Conservation (phyloP, 2,888 invertebrate species). For the Drosophila neutralis region DNA sequence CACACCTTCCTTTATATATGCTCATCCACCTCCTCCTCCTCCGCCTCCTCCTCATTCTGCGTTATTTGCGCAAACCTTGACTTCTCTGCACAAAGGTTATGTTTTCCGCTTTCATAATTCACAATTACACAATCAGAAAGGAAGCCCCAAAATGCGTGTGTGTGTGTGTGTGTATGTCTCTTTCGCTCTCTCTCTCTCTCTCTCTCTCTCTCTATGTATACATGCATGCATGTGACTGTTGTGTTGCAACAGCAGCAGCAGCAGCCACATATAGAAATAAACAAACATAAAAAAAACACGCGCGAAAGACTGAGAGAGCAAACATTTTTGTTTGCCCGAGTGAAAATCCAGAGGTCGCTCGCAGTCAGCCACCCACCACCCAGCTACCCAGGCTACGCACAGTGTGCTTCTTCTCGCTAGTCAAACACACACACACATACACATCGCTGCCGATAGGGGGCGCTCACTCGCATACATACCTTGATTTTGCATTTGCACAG, state of each 20-base stretch:
- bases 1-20: not conserved
- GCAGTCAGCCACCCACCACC: not conserved
- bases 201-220: not conserved
- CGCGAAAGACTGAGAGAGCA: constrained; percentile 30
- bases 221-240: not conserved
- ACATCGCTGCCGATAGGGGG: constrained; percentile 11
- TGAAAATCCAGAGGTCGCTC: constrained; percentile 24
- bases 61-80: constrained; percentile 43
- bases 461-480: constrained; percentile 42
- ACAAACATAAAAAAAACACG: constrained; percentile 29
- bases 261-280: constrained; percentile 27
- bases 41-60: not conserved
- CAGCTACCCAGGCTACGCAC: constrained; percentile 9
- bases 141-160: constrained; percentile 42
- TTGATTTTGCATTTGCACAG: constrained; percentile 68
- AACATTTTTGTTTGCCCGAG: constrained; percentile 28
- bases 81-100: constrained; percentile 49
- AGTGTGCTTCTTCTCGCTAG: constrained; percentile 15
- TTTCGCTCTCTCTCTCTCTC: not conserved
- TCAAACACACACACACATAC: constrained; percentile 1
- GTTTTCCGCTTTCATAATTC: constrained; percentile 51
- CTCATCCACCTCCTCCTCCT: not conserved
- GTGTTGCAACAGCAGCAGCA: not conserved
- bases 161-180: constrained; percentile 4
- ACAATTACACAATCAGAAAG: constrained; percentile 57